phyloP scores from a whole-genome alignment of 2,797 vertebrate species.

The Cyclura pinguis region DNA sequence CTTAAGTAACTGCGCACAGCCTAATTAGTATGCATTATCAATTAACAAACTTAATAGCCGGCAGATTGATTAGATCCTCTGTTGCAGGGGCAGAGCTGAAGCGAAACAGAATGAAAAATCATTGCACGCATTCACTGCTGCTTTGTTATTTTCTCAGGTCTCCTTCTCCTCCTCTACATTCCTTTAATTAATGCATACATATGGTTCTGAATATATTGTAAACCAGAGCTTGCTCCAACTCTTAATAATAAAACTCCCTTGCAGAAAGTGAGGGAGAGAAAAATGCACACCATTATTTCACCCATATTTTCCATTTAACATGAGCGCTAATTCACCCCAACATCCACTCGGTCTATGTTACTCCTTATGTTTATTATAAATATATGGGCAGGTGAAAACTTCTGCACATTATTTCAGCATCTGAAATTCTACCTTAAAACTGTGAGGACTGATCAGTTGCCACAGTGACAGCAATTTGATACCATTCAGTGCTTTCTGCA shows the following conservation, averaged over 20 bases:
- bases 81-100: conserved; percentile 95
- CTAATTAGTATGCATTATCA: conserved; percentile 99
- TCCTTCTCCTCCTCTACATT: conserved; percentile 85
- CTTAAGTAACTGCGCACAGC: conserved; percentile 96
- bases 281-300: conserved; percentile 67
- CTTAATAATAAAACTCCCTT: conserved; percentile 86
- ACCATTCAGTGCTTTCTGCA: conserved; percentile 49
- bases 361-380: conserved; percentile 47
- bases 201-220: conserved; percentile 92
- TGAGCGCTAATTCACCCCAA: conserved; percentile 49
- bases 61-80: conserved; percentile 99
- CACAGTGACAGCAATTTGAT: conserved; percentile 36
- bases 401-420: background rate
- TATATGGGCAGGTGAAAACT: conserved; percentile 43
- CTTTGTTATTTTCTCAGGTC: conserved; percentile 85
- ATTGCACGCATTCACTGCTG: conserved; percentile 87
- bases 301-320: conserved; percentile 60
- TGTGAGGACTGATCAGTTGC: conserved; percentile 39
- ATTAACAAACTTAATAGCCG: conserved; percentile 99
- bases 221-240: conserved; percentile 85
- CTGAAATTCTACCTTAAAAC: background rate
- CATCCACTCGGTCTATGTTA: conserved; percentile 36
- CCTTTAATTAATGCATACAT: conserved; percentile 96
- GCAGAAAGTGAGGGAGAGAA: conserved; percentile 70
- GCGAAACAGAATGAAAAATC: conserved; percentile 98